Base-by-base conservation (phyloP, 2,797 vertebrate species). In the Dermochelys coriacea region DNA sequence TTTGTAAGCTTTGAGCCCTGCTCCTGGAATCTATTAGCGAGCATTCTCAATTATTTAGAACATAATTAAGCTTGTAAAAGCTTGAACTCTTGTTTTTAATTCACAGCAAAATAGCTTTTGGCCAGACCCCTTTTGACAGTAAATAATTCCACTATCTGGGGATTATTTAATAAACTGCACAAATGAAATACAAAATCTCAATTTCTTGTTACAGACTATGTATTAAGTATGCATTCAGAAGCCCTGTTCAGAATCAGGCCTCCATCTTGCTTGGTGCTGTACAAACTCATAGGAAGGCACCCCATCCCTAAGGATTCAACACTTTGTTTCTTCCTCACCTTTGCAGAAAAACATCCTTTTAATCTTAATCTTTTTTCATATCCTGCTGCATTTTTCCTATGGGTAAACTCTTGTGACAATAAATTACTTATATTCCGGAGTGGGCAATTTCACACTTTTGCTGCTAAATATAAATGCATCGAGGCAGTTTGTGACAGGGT, bases 121-220 rank as follows among this genome's bases (percentile, higher is more conserved):
- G 68, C 86, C 45, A 25, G 3, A 6, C 0, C 10, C 4, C 82
- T 93, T 93, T 71, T 71, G 64, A 68, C 80, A 88, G n/a, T 61
- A 87, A 85, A 80, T 93, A 88, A 82, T 96, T 82, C 84, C 5
- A 27, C 41, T 74, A 61, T 92, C 86, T 96, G 93, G 55, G 54
- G n/a, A 82, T 83, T 45, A 87, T 92, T 88, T 84, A 96, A 78
- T 88, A 37, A n/a, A 18, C 3, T n/a, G 34, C 19, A 86, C 14
- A 84, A 88, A 61, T 88, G 75, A 90, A 77, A 47, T 25, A 77
- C 23, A 71, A 71, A 47, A 47, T 49, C 55, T 83, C 79, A 94
- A 54, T 51, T 86, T 85, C 19, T 1, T 88, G 57, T 90, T 91
- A 54, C 25, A 88, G 71, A 80, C 78, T 9, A 49, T 16, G 27